Percentiles rank a stretch among this genome's conserved stretches.
Conservation (phyloP, 2,888 invertebrate genomes). For the Clepsis dumicolana region DNA sequence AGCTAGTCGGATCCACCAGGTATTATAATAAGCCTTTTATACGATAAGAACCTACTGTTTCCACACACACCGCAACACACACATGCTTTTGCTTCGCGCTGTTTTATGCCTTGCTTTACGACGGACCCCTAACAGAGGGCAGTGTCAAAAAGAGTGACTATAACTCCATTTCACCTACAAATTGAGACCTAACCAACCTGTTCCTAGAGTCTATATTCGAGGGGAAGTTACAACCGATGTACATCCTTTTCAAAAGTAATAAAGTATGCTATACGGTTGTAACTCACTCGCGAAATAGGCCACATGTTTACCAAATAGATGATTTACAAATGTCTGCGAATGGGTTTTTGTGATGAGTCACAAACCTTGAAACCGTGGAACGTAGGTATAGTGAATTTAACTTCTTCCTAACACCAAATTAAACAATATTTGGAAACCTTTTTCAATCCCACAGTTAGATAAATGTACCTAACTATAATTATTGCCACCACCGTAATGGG, state of each 20-base stretch:
- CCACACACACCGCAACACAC: too few relatives aligned
- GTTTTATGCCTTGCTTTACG: slow-evolving; percentile 1
- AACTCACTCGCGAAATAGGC: neutral
- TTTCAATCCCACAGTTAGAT: too few relatives aligned
- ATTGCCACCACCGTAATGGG: too few relatives aligned
- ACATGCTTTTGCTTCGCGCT: neutral
- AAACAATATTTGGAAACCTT: too few relatives aligned
- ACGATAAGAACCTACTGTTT: too few relatives aligned
- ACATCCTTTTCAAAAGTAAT: neutral
- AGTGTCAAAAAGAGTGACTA: neutral
- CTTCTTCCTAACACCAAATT: too few relatives aligned
- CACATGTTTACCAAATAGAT: neutral
- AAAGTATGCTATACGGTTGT: neutral
- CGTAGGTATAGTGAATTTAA: too few relatives aligned
- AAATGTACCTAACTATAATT: too few relatives aligned
- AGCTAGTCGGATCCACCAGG: too few relatives aligned
- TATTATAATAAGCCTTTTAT: too few relatives aligned
- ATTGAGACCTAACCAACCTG: neutral
- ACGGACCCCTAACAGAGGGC: neutral
- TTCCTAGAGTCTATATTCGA: neutral
- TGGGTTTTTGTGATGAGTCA: too few relatives aligned
- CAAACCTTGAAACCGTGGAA: too few relatives aligned
- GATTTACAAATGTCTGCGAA: neutral
- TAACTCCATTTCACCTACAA: neutral
- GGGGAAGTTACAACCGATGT: neutral